phyloP scores from a whole-genome alignment of 2,113 vertebrate genomes.

The Malaclemys terrapin region DNA sequence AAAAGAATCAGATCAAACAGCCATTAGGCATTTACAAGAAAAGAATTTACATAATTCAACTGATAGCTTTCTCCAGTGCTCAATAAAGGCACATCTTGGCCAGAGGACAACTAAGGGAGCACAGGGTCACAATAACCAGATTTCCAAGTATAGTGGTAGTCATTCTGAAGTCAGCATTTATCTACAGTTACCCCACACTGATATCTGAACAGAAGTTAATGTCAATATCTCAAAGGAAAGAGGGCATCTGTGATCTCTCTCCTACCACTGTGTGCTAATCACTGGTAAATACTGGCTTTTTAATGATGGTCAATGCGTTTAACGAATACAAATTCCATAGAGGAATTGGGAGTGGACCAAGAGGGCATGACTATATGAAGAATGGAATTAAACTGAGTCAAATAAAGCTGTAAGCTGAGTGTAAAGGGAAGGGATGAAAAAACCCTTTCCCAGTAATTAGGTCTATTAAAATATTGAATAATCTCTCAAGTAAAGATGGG shows the following conservation, averaged over 20 bases:
- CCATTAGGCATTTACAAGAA: conserved; percentile 32
- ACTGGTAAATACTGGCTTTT: not conserved
- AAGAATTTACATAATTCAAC: conserved; percentile 29
- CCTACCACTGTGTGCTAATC: not conserved
- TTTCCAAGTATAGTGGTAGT: not conserved
- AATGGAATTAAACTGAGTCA: not conserved
- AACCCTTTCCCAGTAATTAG: not conserved
- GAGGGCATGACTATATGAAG: not conserved
- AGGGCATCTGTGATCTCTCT: not conserved
- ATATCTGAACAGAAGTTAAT: not conserved
- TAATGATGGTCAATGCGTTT: not conserved
- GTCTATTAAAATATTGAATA: not conserved
- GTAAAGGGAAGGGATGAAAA: not conserved
- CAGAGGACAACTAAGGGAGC: not conserved
- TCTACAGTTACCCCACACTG: not conserved
- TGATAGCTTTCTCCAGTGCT: not conserved
- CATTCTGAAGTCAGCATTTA: not conserved
- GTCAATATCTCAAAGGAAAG: not conserved
- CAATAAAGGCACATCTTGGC: not conserved
- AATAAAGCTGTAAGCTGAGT: not conserved
- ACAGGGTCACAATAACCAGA: not conserved
- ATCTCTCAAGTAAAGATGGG: not conserved
- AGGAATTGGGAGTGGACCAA: not conserved
- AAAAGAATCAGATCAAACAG: conserved; percentile 55
- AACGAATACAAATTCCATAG: not conserved